Base-by-base conservation (phyloP, 2,888 invertebrate species). In the Lasioglossum lativentre region DNA sequence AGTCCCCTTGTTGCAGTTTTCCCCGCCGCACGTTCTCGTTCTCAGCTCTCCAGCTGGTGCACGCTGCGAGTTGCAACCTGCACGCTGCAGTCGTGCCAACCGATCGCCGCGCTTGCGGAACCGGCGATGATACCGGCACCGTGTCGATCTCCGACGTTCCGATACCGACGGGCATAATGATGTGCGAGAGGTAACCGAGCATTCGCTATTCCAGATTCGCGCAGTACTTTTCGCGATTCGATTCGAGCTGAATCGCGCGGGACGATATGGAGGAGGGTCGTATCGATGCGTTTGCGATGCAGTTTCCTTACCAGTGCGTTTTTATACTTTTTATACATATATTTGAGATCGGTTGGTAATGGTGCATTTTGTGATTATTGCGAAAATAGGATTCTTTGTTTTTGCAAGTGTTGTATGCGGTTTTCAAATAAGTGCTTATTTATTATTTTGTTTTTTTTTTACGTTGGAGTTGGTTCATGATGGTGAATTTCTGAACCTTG, bases 1-100 rank as follows among this genome's bases (percentile, higher is more conserved):
- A 56, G 76, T 66, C 45, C 45, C 68, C 59, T 63, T 63, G 68
- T 80, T 75, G 86, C 82, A 80, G 75, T 70, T 89, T 89, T 83
- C 75, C 45, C 34, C 75, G 73, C 68, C 80, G 71, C 30, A 59
- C 63, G n/a, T 30, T 63, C 52, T 23, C 52, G 52, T 30, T 30
- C 52, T 52, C 52, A 23, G 23, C 23, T 23, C 52, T 73, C n/a
- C 80, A 82, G 82, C 78, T 72, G 86, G 83, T 71, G 82, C 89
- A 74, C 34, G 75, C 47, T 42, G 81, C 70, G 19, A 52, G 52
- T 52, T 52, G 23, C 52, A 52, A 52, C 52, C 52, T 52, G 52
- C 52, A 52, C 52, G 52, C 52, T 10, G 52, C 52, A 52, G 52
- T 52, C 19, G 38, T 74, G 59, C 77, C 23, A 34, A 78, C 59